Evolutionary conservation across 2,113 vertebrate species (phyloP).

Genomic region (Salvelinus sp.): DNA sequence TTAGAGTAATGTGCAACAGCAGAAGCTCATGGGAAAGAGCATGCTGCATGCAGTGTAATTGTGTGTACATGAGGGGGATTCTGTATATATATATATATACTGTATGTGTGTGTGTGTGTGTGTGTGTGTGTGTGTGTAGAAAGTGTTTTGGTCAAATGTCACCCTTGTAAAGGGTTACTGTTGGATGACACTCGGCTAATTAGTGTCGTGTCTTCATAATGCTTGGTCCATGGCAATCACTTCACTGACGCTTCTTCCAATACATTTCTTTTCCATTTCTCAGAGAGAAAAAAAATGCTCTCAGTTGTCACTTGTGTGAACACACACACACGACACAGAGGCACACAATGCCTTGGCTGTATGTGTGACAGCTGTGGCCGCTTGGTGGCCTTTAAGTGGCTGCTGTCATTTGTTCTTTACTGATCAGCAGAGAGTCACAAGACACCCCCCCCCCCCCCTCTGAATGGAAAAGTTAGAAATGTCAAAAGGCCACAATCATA

Average conservation of each 20-base stretch:
- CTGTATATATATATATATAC: not conserved
- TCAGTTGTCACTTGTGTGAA: not conserved
- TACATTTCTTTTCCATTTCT: too few species aligned
- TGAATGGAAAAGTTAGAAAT: not conserved
- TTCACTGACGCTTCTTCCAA: not conserved
- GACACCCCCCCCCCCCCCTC: not conserved
- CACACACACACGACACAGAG: not conserved
- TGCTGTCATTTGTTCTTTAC: not conserved
- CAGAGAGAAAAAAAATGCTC: not conserved
- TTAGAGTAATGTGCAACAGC: slow-evolving; percentile 38
- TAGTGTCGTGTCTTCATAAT: too few species aligned
- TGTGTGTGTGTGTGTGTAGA: not conserved
- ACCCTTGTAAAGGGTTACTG: not conserved
- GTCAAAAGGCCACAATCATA: not conserved
- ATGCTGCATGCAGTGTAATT: slow-evolving; percentile 17
- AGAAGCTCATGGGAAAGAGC: slow-evolving; percentile 41
- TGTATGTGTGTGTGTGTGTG: not conserved
- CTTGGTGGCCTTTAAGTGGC: not conserved
- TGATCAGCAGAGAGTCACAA: slow-evolving; percentile 18
- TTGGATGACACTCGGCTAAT: not conserved
- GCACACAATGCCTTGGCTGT: not conserved
- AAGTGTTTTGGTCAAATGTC: not conserved
- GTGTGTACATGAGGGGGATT: slow-evolving; percentile 2
- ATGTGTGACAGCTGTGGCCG: not conserved
- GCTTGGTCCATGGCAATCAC: not conserved